A percentile compares a stretch with the other conserved stretches of the same genome.
These are phyloP conservation scores for Meriones psammophilus DNA, from an alignment of 2,797 vertebrate species.

Conservation along the genomic window DNA sequence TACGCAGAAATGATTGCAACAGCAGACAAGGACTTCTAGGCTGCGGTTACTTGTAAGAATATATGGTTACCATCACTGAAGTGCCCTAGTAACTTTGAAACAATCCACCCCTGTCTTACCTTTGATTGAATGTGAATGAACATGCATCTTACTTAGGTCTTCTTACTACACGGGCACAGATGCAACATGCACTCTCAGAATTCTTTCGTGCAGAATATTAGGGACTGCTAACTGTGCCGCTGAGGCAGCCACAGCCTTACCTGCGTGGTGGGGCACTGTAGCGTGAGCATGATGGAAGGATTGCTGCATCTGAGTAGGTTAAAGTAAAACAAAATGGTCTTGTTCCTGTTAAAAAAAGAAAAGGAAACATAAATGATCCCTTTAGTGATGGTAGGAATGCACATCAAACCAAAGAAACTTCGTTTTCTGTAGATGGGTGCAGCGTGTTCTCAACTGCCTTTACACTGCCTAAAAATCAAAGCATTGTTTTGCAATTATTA, in stretches of 20 bases:
- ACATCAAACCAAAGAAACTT: not conserved
- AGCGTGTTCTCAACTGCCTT: not conserved
- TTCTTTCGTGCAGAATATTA: not conserved
- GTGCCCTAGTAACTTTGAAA: conserved; percentile 11
- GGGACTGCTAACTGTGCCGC: not conserved
- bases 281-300: conserved; percentile 94
- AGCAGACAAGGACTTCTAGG: not conserved
- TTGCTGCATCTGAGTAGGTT: conserved; percentile 97
- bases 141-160: not conserved
- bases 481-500: not conserved
- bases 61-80: not conserved
- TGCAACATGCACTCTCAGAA: not conserved
- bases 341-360: conserved; percentile 92
- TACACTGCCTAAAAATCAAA: not conserved
- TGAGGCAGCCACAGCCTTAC: conserved; percentile 86
- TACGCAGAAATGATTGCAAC: not conserved
- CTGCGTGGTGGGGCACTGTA: conserved; percentile 99
- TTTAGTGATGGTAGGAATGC: not conserved
- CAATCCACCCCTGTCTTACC: not conserved
- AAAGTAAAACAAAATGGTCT: conserved; percentile 98
- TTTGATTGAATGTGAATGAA: conserved; percentile 29
- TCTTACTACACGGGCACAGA: not conserved
- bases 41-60: conserved; percentile 42
- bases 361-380: not conserved
- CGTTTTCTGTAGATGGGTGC: not conserved